phyloP scores from a whole-genome alignment of 2,888 invertebrate species.

The Agrochola macilenta region DNA sequence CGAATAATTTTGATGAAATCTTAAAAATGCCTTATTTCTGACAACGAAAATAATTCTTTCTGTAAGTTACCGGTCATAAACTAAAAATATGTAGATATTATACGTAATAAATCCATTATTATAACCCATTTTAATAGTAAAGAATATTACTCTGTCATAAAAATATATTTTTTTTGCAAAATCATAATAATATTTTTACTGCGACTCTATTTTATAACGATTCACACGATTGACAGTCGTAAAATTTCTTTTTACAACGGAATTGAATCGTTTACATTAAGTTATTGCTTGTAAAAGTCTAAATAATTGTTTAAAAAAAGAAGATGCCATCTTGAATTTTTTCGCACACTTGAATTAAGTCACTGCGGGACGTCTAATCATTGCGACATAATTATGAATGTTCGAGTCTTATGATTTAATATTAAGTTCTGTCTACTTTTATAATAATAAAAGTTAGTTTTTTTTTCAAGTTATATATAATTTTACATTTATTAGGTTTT shows the following conservation, averaged over 20 bases:
- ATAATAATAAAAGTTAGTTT: not conserved
- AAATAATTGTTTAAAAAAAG: slow-evolving; percentile 53
- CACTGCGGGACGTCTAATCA: slow-evolving; percentile 62
- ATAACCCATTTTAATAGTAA: slow-evolving; percentile 29
- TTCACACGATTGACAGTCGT: slow-evolving; percentile 52
- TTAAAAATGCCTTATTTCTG: not conserved
- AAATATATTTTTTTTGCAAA: slow-evolving; percentile 22
- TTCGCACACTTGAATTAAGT: slow-evolving; percentile 42
- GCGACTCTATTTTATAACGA: slow-evolving; percentile 48
- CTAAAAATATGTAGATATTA: slow-evolving; percentile 40
- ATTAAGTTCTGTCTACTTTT: slow-evolving; percentile 28
- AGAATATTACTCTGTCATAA: slow-evolving; percentile 15
- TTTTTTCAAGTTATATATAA: slow-evolving; percentile 10
- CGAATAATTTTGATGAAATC: slow-evolving; percentile 1
- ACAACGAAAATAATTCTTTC: not conserved
- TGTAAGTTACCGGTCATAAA: slow-evolving; percentile 36
- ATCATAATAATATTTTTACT: slow-evolving; percentile 25
- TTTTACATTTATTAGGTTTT: too few relatives aligned
- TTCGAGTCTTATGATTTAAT: slow-evolving; percentile 30
- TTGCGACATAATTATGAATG: slow-evolving; percentile 49
- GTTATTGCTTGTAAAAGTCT: slow-evolving; percentile 68
- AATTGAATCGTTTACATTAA: slow-evolving; percentile 62
- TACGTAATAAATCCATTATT: slow-evolving; percentile 42
- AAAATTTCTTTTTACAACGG: slow-evolving; percentile 51
- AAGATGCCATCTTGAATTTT: slow-evolving; percentile 39